These are phyloP conservation scores for Chelonus formosanus DNA, from an alignment of 2,888 invertebrate species.

Conservation along the genomic window DNA sequence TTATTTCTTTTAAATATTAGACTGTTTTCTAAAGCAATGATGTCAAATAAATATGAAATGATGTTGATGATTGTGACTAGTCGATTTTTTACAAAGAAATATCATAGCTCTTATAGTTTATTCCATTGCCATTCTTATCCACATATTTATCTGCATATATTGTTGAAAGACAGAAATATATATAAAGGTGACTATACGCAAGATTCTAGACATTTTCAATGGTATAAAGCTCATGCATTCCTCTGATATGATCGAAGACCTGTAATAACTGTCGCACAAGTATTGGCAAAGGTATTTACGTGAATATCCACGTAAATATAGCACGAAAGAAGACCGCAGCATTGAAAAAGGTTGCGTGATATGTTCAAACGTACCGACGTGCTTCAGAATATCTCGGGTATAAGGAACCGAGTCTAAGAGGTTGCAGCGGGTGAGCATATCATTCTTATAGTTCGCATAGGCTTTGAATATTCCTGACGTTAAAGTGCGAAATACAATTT, in stretches of 20 bases:
- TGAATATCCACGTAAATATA: constrained; percentile 26
- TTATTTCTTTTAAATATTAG: too few species aligned
- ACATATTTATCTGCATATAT: too few species aligned
- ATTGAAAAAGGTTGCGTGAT: constrained; percentile 4
- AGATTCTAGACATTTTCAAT: too few species aligned
- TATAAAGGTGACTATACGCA: too few species aligned
- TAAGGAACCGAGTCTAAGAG: not conserved
- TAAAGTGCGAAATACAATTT: constrained; percentile 25
- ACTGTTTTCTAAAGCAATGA: too few species aligned
- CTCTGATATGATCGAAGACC: constrained; percentile 29
- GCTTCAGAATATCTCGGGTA: not conserved
- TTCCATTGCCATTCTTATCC: too few species aligned
- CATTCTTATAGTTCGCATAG: not conserved
- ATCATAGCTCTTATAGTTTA: too few species aligned
- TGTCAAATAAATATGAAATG: too few species aligned
- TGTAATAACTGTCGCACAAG: constrained; percentile 33
- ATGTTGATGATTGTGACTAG: too few species aligned
- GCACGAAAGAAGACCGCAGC: constrained; percentile 19
- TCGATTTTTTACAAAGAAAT: too few species aligned
- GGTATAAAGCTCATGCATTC: constrained; percentile 22
- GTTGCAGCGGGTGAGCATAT: constrained; percentile 16
- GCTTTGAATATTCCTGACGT: constrained; percentile 7
- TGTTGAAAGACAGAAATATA: too few species aligned
- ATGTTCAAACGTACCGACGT: constrained; percentile 14
- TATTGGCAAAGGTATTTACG: constrained; percentile 28